Conservation (phyloP, 2,797 vertebrate genomes). For the Acrossocheilus wenchowensis region DNA sequence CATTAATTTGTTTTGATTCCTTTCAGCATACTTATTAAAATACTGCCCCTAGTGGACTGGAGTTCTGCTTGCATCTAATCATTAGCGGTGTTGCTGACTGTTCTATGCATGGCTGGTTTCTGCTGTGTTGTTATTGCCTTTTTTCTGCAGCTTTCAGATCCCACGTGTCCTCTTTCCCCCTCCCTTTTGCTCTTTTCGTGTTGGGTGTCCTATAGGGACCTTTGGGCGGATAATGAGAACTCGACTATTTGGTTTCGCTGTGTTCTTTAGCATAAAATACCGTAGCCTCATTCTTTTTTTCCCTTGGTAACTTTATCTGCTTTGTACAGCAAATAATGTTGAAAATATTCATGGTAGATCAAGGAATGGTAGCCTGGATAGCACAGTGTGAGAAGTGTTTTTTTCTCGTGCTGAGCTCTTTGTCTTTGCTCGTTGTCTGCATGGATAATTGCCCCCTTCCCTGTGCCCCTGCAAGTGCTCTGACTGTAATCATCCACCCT, state of each 20-base stretch:
- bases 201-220: neutral
- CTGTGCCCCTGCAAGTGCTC: constrained; percentile 29
- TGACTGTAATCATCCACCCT: constrained; percentile 1
- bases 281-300: neutral
- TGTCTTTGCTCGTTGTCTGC: constrained; percentile 9
- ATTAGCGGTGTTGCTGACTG: neutral
- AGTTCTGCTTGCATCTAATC: neutral
- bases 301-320: neutral
- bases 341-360: neutral
- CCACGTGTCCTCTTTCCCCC: neutral
- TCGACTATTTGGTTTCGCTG: neutral
- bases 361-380: neutral
- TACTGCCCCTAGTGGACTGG: neutral
- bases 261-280: neutral
- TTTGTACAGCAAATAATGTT: neutral
- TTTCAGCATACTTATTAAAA: constrained; percentile 5
- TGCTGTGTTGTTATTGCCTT: constrained; percentile 5
- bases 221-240: neutral
- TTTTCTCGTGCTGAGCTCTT: neutral
- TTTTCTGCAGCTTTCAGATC: neutral
- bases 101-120: neutral
- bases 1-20: neutral
- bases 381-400: constrained; percentile 5
- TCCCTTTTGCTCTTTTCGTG: neutral
- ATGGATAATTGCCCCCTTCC: constrained; percentile 36